phyloP scores from a whole-genome alignment of 2,888 invertebrate species.

The Lottia scabra region DNA sequence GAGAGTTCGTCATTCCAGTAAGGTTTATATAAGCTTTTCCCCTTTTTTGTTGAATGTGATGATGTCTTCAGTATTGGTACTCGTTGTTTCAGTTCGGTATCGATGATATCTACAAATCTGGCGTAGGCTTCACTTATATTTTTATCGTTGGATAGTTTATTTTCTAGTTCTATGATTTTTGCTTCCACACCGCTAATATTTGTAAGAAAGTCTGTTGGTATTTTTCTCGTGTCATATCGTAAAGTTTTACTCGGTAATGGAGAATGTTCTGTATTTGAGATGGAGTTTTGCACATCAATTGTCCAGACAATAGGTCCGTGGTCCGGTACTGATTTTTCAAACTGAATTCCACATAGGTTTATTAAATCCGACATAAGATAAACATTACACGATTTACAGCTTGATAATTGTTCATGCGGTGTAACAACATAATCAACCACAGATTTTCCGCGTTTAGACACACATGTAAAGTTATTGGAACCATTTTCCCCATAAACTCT shows the following conservation, averaged over 20 bases:
- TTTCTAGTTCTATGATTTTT: too few species aligned
- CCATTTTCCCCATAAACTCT: background rate
- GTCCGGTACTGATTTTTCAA: background rate
- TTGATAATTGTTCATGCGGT: background rate
- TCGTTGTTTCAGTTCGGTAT: too few species aligned
- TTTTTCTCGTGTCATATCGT: background rate
- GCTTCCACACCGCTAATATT: background rate
- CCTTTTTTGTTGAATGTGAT: too few species aligned
- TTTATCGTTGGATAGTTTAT: too few species aligned
- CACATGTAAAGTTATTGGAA: background rate
- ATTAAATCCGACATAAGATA: background rate
- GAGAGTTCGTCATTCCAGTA: too few species aligned
- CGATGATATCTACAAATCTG: too few species aligned
- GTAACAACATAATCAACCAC: background rate
- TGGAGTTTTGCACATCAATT: background rate
- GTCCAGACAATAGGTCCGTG: background rate
- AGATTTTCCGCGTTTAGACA: background rate
- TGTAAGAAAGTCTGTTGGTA: background rate
- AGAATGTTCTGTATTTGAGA: background rate
- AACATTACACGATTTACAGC: background rate
- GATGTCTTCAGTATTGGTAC: too few species aligned
- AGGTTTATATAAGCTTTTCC: too few species aligned
- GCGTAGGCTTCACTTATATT: too few species aligned
- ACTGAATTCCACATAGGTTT: background rate
- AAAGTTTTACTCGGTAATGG: too few species aligned